Percentiles rank a stretch among this genome's conserved stretches.
Conservation (phyloP, 2,888 invertebrate species). For the Cylindroiulus punctatus region DNA sequence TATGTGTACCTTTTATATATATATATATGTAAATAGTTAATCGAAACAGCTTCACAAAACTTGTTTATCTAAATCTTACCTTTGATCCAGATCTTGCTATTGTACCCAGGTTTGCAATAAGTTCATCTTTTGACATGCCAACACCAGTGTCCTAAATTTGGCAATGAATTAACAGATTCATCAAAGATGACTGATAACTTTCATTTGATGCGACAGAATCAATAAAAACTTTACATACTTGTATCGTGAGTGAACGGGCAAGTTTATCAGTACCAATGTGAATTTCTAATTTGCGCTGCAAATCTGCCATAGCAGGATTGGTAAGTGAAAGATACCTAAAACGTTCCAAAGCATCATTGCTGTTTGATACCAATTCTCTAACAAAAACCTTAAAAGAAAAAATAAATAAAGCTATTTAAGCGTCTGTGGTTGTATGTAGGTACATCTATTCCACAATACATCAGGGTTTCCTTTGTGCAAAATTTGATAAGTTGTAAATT, state of each 20-base stretch:
- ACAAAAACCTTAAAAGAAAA: conserved; percentile 81
- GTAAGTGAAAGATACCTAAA: conserved; percentile 81
- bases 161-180: conserved; percentile 57
- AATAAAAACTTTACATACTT: conserved; percentile 70
- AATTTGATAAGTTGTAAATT: conserved; percentile 31
- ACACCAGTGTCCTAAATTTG: conserved; percentile 89
- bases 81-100: conserved; percentile 97
- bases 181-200: not conserved
- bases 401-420: too few species aligned
- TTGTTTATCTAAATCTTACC: conserved; percentile 64
- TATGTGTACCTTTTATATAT: too few species aligned
- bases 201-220: too few species aligned
- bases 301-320: conserved; percentile 66
- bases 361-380: conserved; percentile 94
- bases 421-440: too few species aligned
- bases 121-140: conserved; percentile 93
- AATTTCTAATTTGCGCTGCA: conserved; percentile 82
- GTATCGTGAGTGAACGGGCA: conserved; percentile 83
- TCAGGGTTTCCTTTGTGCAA: not conserved
- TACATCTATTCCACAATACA: not conserved
- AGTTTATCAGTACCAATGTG: conserved; percentile 89
- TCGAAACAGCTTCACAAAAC: conserved; percentile 50
- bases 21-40: too few species aligned
- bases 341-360: conserved; percentile 97
- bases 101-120: conserved; percentile 90